phyloP scores from a whole-genome alignment of 2,113 vertebrate species.

The Oceanites oceanicus region DNA sequence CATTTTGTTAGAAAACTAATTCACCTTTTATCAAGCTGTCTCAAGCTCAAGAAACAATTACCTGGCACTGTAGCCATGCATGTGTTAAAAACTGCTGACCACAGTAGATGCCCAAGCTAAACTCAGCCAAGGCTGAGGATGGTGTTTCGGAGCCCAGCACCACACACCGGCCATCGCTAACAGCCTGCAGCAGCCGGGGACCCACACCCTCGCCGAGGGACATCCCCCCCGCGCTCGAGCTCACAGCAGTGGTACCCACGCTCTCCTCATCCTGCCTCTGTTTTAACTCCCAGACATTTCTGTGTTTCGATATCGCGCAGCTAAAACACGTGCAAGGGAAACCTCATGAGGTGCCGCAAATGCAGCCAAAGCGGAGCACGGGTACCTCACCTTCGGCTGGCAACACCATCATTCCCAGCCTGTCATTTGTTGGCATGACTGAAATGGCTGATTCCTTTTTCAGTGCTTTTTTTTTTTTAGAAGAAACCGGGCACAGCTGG shows the following conservation, averaged over 20 bases:
- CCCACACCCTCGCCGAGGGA: accelerated
- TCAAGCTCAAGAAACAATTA: not conserved
- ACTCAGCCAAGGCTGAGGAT: not conserved
- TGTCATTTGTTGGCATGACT: not conserved
- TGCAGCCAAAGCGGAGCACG: accelerated
- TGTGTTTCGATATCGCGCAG: not conserved
- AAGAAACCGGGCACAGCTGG: not conserved
- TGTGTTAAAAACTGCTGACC: not conserved
- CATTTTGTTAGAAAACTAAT: not conserved
- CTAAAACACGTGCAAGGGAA: accelerated
- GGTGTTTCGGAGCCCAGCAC: not conserved
- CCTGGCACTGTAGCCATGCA: not conserved
- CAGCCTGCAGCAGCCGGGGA: not conserved
- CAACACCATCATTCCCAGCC: accelerated
- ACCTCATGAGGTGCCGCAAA: not conserved
- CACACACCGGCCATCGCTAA: accelerated
- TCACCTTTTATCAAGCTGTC: not conserved
- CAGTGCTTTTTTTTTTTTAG: not conserved
- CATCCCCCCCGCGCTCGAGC: accelerated
- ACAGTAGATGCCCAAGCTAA: not conserved
- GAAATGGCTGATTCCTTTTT: not conserved
- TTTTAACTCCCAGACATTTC: not conserved
- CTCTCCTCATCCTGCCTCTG: not conserved
- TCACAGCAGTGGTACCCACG: accelerated
- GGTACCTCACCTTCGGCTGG: accelerated